These are phyloP conservation scores for Notospermus geniculatus DNA, from an alignment of 1,140 invertebrate species.

Conservation along the genomic window DNA sequence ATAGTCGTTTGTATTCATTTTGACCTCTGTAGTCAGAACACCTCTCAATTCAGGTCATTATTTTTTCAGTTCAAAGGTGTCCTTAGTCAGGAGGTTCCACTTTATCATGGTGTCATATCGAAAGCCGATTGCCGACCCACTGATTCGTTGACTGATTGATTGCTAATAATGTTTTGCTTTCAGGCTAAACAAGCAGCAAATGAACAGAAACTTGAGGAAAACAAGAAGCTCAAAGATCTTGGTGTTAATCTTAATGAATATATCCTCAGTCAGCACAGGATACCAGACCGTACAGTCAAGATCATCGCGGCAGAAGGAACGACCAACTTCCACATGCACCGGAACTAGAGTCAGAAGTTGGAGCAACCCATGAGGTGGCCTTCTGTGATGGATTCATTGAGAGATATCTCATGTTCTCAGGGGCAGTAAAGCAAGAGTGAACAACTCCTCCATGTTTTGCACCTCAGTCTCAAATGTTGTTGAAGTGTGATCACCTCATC, in stretches of 20 bases:
- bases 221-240: conserved; percentile 28
- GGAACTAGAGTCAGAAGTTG: no score
- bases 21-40: no score
- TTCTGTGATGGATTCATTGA: no score
- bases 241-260: conserved; percentile 38
- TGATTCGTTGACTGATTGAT: no score
- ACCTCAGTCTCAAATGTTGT: no score
- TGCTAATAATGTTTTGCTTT: conserved; percentile 10
- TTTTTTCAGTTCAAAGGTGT: not conserved
- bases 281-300: conserved; percentile 33
- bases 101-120: not conserved
- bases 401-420: no score
- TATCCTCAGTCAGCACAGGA: conserved; percentile 23
- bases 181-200: conserved; percentile 30
- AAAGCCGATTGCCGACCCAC: not conserved
- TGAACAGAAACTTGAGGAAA: conserved; percentile 30
- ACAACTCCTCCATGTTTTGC: no score
- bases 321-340: conserved; percentile 37
- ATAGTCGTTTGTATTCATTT: no score
- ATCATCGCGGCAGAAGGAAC: conserved; percentile 28
- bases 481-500: no score
- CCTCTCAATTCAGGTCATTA: no score
- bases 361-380: no score
- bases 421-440: no score
- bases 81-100: not conserved